phyloP scores from a whole-genome alignment of 2,113 vertebrate species.

The Saguinus imperator region DNA sequence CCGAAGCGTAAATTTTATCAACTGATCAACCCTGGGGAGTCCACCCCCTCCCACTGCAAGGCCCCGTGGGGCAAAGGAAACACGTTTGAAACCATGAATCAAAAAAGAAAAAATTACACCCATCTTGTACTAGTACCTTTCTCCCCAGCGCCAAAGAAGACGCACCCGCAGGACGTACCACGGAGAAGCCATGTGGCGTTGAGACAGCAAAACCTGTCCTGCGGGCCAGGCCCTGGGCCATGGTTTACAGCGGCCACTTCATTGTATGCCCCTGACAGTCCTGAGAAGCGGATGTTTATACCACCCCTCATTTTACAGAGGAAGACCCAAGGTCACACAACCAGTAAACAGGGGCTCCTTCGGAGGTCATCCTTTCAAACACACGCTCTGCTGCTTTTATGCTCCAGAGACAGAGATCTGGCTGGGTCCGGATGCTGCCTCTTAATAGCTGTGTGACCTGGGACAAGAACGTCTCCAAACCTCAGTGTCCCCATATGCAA shows the following conservation, averaged over 20 bases:
- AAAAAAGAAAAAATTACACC: not conserved
- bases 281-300: not conserved
- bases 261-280: not conserved
- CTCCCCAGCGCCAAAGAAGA: not conserved
- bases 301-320: not conserved
- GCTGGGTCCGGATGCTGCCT: not conserved
- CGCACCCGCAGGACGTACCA: not conserved
- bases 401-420: not conserved
- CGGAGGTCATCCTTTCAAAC: not conserved
- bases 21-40: not conserved
- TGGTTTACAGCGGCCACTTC: not conserved
- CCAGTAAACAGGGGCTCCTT: not conserved
- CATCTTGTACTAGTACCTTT: not conserved
- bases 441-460: not conserved
- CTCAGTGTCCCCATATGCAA: not conserved
- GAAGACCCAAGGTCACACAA: not conserved
- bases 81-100: not conserved
- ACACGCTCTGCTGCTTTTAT: not conserved
- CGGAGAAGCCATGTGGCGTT: rapidly evolving
- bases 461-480: not conserved
- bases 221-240: not conserved
- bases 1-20: not conserved
- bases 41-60: not conserved
- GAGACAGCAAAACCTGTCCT: not conserved
- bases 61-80: not conserved